These are phyloP conservation scores for Marmota monax DNA, from an alignment of 2,113 vertebrate genomes.

Conservation along the genomic window DNA sequence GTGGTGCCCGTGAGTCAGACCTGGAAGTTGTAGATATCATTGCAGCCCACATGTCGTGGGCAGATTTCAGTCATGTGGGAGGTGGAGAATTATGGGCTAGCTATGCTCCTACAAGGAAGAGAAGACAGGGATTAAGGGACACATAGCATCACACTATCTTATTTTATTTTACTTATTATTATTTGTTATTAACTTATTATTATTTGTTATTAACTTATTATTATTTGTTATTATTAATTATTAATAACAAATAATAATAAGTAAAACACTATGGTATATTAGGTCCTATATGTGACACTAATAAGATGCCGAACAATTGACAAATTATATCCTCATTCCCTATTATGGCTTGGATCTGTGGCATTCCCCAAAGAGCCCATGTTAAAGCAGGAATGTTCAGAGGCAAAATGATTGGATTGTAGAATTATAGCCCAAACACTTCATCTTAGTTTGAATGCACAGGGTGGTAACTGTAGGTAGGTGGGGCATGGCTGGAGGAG, in stretches of 20 bases:
- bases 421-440: no score
- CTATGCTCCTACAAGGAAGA: background rate
- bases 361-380: no score
- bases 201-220: no score
- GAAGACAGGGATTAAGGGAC: background rate
- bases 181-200: no score
- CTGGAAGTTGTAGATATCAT: background rate
- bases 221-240: background rate
- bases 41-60: background rate
- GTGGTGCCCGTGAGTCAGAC: background rate
- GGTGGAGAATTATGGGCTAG: background rate
- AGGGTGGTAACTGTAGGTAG: no score
- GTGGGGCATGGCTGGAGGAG: no score
- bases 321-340: background rate
- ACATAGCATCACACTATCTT: background rate
- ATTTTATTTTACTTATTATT: no score
- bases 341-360: no score
- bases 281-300: background rate
- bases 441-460: no score
- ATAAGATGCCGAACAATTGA: background rate
- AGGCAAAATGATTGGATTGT: no score
- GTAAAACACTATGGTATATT: accelerated
- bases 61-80: background rate
- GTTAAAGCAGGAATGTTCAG: no score
- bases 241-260: constrained; percentile 26